A percentile compares a stretch with the other conserved stretches of the same genome.
These are phyloP conservation scores for Trissolcus basalis DNA, from an alignment of 1,140 invertebrate genomes.

Conservation along the genomic window DNA sequence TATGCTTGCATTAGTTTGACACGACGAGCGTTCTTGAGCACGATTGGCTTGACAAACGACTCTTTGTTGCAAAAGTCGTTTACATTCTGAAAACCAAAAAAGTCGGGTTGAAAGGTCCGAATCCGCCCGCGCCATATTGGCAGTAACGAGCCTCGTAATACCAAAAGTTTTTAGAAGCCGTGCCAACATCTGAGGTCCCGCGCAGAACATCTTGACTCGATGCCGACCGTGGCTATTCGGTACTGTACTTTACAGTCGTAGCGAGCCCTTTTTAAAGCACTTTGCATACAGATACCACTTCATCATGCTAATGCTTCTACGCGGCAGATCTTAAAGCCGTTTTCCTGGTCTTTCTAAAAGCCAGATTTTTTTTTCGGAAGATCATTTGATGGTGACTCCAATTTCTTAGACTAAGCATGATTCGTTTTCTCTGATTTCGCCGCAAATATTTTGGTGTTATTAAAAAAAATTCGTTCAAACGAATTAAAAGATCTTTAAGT, in stretches of 20 bases:
- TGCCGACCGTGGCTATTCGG: slow-evolving; percentile 28
- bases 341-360: slow-evolving; percentile 4
- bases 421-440: too few relatives aligned
- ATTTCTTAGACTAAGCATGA: too few relatives aligned
- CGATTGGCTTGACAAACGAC: slow-evolving; percentile 34
- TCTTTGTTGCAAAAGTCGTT: slow-evolving; percentile 28
- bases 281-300: slow-evolving; percentile 35
- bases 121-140: slow-evolving; percentile 36
- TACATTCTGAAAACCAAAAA: slow-evolving; percentile 23
- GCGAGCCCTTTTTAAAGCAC: slow-evolving; percentile 29
- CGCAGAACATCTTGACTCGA: slow-evolving; percentile 32
- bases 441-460: too few relatives aligned
- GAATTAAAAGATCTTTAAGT: too few relatives aligned
- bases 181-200: slow-evolving; percentile 52
- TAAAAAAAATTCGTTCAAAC: too few relatives aligned
- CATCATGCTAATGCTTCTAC: slow-evolving; percentile 47
- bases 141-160: slow-evolving; percentile 50
- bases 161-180: slow-evolving; percentile 51
- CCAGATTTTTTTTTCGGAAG: slow-evolving; percentile 12
- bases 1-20: slow-evolving; percentile 21
- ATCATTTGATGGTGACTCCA: background rate
- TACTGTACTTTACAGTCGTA: slow-evolving; percentile 35
- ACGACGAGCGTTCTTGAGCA: slow-evolving; percentile 12
- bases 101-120: slow-evolving; percentile 11
- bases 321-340: slow-evolving; percentile 5